A percentile compares a stretch with the other conserved stretches of the same genome.
Conservation (phyloP, 2,888 invertebrate species). For the Ceramica pisi region DNA sequence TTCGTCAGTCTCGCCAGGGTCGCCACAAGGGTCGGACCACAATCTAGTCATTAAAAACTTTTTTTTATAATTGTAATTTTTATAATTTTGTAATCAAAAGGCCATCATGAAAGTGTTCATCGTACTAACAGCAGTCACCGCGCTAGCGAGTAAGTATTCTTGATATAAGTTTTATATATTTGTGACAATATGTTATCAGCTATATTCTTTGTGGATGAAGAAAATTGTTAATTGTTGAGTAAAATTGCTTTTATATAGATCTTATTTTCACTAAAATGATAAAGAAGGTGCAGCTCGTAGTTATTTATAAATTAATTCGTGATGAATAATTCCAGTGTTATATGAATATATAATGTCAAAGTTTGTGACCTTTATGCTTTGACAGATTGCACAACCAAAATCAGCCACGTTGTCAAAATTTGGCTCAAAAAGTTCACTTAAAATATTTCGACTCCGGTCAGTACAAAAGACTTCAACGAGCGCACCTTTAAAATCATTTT, state of each 20-base stretch:
- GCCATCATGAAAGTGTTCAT: conserved; percentile 90
- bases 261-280: background rate
- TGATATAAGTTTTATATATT: conserved; percentile 38
- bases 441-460: conserved; percentile 11
- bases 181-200: conserved; percentile 36
- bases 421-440: conserved; percentile 12
- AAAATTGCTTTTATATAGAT: background rate
- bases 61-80: conserved; percentile 73
- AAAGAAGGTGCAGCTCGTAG: background rate
- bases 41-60: conserved; percentile 86
- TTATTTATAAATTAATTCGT: background rate
- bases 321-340: conserved; percentile 16
- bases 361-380: conserved; percentile 37
- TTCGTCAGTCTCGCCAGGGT: conserved; percentile 87
- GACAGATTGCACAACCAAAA: conserved; percentile 40
- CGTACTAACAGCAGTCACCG: conserved; percentile 85
- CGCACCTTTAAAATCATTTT: conserved; percentile 14
- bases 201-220: conserved; percentile 33
- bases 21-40: conserved; percentile 86
- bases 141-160: conserved; percentile 87
- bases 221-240: conserved; percentile 14
- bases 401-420: conserved; percentile 28
- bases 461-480: conserved; percentile 79
- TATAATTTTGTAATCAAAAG: conserved; percentile 80
- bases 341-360: conserved; percentile 26